Conservation (phyloP, 2,888 invertebrate genomes). For the Sepiola atlantica region DNA sequence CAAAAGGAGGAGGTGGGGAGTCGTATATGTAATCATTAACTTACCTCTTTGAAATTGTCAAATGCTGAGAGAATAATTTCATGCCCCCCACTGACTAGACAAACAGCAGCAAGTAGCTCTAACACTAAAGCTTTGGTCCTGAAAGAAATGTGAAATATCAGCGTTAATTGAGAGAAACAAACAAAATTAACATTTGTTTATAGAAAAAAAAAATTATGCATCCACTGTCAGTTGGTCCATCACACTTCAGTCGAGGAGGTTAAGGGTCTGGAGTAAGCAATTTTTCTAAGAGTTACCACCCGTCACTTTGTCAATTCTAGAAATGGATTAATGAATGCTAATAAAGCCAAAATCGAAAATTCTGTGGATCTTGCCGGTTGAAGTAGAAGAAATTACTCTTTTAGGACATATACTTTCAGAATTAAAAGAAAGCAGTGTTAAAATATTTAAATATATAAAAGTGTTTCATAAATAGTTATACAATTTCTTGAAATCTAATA, state of each 20-base stretch:
- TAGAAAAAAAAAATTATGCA: conserved; percentile 12
- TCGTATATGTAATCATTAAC: conserved; percentile 43
- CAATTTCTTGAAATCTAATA: too few relatives aligned
- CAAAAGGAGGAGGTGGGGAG: not conserved
- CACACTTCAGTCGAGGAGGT: too few relatives aligned
- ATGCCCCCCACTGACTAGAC: conserved; percentile 99
- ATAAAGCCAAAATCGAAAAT: not conserved
- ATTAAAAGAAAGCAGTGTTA: too few relatives aligned
- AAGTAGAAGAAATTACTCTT: too few relatives aligned
- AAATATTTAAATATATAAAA: too few relatives aligned
- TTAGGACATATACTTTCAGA: too few relatives aligned
- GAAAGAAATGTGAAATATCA: conserved; percentile 54
- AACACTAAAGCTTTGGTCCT: conserved; percentile 97
- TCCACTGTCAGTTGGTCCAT: too few relatives aligned
- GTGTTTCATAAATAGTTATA: too few relatives aligned
- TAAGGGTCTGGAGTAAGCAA: not conserved
- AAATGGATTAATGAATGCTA: not conserved
- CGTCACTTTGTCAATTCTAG: not conserved
- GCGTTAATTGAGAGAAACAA: not conserved
- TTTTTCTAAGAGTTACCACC: not conserved
- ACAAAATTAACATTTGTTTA: not conserved
- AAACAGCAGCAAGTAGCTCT: conserved; percentile 97
- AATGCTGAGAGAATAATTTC: conserved; percentile 97
- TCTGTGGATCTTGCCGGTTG: too few relatives aligned
- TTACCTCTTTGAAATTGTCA: conserved; percentile 94